Base-by-base conservation (phyloP, 2,888 invertebrate species). In the Aphidoletes aphidimyza region DNA sequence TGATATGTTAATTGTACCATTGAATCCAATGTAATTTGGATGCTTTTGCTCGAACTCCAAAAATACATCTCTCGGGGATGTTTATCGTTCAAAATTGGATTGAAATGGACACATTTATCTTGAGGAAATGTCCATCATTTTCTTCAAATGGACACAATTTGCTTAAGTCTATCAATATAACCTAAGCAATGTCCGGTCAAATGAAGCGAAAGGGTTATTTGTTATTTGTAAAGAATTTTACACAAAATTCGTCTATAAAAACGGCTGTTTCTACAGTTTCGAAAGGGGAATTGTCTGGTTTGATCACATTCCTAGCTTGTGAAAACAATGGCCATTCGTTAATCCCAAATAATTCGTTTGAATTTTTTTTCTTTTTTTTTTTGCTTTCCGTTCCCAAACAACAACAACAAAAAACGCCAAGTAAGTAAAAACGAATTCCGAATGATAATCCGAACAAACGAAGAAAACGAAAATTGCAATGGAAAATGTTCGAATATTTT, bases 401-500 rank as follows among this genome's bases (percentile, higher is more conserved):
- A 54, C 54, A 47, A 47, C 54, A 54, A 11, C n/a, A 54, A 54
- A 30, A 69, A 69, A 14, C 17, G 2, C 26, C 34, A 69, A 30
- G 14, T 69, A 69, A 69, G 69, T 30, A 69, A 14, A 69, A 69
- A 30, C 11, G 30, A n/a, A 30, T 30, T 34, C 17, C 30, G 30
- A 26, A 69, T 69, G 34, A 14, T 69, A 69, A 69, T 69, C 69
- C 69, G 3, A 30, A 26, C 5, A 5, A n/a, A 69, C 2, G 69
- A 69, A 26, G 69, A 26, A 26, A 6, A 6, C 26, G 26, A 54
- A 54, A 26, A 54, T 54, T 26, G 22, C 54, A 54, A 69, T 69
- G n/a, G 37, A 81, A 81, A 81, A 81, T 81, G 37, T 36, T 22
- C 81, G 81, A 81, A 81, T 81, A 81, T 81, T 36, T 81, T 81